Base-by-base conservation (phyloP, 2,797 vertebrate species). In the Trichosurus vulpecula region DNA sequence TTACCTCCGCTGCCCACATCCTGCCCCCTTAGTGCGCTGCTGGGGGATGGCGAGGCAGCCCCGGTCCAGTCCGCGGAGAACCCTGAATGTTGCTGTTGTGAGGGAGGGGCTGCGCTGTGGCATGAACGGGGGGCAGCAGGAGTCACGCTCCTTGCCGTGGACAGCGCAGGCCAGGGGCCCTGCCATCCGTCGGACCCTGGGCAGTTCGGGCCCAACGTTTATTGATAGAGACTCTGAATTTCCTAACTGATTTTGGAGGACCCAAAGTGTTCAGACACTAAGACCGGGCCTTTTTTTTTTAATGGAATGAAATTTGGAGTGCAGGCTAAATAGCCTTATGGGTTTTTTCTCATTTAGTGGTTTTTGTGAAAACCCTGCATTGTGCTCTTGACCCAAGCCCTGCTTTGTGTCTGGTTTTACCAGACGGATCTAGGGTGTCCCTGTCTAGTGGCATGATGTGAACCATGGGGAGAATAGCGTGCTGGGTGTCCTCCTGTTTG, bases 401-500 rank as follows among this genome's bases (percentile, higher is more conserved):
- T 90, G 57, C 61, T 94, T 94, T 94, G 47, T 94, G 93, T 95
- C 25, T 0, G 51, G 95, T 41, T 93, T 94, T 47, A 92, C 51
- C 94, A 95, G 95, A 92, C 52, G 95, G 87, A 35, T 94, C 93
- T 94, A 94, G 53, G 95, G 94, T 96, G 95, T 96, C 61, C 58
- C 90, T 41, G 30, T 8, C 90, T 29, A 57, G 51, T 93, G 90
- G 41, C 61, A 66, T 96, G 95, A 56, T 92, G 4, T 93, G 94
- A 96, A 27, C 47, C 55, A 30, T 92, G 54, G 90, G 25, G 92
- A 94, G 93, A 93, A 92, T 54, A 41, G 91, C 41, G 29, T n/a
- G 61, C 35, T 3, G 35, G 35, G 4, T 19, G 35, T n/a, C 35
- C 58, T 35, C 58, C 6, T 22, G n/a, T 74, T 61, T 41, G 16